Percentiles rank a stretch among this genome's conserved stretches.
Conservation (phyloP, 2,888 invertebrate species). For the Leucophenga montana region DNA sequence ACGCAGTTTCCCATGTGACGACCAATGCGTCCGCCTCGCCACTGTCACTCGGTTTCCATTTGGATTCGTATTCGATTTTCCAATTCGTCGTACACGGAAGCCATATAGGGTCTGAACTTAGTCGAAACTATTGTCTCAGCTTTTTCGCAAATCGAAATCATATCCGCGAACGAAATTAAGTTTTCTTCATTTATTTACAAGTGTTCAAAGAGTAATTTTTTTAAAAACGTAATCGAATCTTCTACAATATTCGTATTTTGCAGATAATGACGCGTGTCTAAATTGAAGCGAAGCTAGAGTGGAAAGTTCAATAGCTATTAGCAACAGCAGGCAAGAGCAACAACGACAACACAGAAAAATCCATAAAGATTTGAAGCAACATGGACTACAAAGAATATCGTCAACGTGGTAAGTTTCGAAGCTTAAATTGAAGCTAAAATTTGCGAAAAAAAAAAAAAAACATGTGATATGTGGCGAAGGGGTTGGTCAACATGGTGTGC, state of each 20-base stretch:
- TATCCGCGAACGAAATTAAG: neutral
- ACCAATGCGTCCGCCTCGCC: neutral
- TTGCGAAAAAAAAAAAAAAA: neutral
- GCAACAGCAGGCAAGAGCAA: neutral
- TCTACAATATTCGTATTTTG: neutral
- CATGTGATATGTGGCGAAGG: neutral
- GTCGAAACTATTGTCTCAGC: conserved; percentile 8
- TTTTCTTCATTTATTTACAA: neutral
- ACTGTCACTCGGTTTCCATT: conserved; percentile 8
- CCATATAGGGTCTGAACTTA: conserved; percentile 17
- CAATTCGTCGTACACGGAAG: conserved; percentile 9
- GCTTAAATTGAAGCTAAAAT: neutral
- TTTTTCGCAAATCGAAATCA: neutral
- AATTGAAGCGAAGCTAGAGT: conserved; percentile 2
- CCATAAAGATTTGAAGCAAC: conserved; percentile 24
- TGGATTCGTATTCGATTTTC: conserved; percentile 18
- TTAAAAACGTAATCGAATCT: neutral
- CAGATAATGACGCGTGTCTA: conserved; percentile 45
- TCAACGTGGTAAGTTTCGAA: conserved; percentile 73
- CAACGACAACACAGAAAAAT: neutral
- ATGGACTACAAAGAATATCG: conserved; percentile 76
- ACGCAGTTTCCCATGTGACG: conserved; percentile 15
- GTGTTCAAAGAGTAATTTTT: neutral
- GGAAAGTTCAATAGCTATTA: neutral
- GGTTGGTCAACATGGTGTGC: neutral